Conservation (phyloP, 2,888 invertebrate genomes). For the Drosophila neutralis region DNA sequence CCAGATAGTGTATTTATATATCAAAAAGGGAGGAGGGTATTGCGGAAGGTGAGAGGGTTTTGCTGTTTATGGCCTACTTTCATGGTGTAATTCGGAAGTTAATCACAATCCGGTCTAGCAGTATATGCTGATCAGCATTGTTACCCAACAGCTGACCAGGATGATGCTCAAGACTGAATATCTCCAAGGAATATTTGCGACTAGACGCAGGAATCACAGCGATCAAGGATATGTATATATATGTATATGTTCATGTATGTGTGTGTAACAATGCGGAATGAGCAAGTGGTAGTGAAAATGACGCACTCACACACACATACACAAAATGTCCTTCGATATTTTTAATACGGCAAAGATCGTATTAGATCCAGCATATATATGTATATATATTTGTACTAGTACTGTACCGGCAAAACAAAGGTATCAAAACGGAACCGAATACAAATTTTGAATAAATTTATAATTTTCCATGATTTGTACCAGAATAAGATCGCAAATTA, state of each 20-base stretch:
- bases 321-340: constrained; percentile 32
- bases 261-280: constrained; percentile 32
- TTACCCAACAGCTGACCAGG: constrained; percentile 32
- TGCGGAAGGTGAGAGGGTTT: neutral
- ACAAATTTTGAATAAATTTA: no score
- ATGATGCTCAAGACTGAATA: constrained; percentile 26
- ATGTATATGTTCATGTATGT: constrained; percentile 35
- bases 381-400: no score
- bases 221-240: no score
- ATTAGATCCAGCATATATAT: no score
- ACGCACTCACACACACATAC: constrained; percentile 9
- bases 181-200: constrained; percentile 55
- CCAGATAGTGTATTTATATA: no score
- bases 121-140: constrained; percentile 12
- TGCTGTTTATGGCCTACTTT: neutral
- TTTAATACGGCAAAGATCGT: no score
- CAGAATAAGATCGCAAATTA: neutral
- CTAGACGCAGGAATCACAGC: constrained; percentile 41
- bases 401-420: no score
- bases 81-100: neutral
- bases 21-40: neutral
- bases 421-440: no score
- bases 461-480: neutral
- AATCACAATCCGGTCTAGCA: constrained; percentile 1
- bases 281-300: constrained; percentile 62